Evolutionary conservation across 2,113 vertebrate genomes (phyloP).

Genomic region (Zosterops borbonicus): DNA sequence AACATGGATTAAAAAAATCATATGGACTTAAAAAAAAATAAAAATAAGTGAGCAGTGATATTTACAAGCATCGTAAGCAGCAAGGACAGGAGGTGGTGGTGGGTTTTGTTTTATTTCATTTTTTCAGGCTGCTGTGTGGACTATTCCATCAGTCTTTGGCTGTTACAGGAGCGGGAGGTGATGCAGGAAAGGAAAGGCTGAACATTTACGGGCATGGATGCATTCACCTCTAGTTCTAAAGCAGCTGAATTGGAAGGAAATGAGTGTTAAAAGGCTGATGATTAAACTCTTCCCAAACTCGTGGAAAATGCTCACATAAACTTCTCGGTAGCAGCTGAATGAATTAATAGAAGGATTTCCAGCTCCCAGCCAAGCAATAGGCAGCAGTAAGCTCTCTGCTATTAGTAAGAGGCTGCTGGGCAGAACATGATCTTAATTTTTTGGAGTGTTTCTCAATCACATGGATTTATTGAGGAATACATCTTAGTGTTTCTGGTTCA

Average conservation of each 20-base stretch:
- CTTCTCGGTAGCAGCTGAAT: neutral
- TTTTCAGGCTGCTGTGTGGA: neutral
- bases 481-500: neutral
- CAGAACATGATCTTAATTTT: neutral
- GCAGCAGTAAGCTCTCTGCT: neutral
- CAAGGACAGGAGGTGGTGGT: neutral
- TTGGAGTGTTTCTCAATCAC: neutral
- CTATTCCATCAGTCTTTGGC: neutral
- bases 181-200: neutral
- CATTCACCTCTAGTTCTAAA: neutral
- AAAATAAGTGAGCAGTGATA: neutral
- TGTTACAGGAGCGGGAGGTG: neutral
- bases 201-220: accelerated
- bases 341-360: neutral
- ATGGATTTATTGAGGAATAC: neutral
- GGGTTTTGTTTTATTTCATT: neutral
- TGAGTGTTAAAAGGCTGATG: neutral
- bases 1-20: accelerated
- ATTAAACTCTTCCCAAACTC: neutral
- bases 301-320: neutral
- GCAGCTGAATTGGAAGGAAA: neutral
- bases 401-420: neutral
- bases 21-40: neutral
- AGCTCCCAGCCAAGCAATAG: neutral
- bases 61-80: neutral